These are phyloP conservation scores for Mesorhabditis sp. DNA, from an alignment of 2,888 invertebrate genomes.

Conservation along the genomic window DNA sequence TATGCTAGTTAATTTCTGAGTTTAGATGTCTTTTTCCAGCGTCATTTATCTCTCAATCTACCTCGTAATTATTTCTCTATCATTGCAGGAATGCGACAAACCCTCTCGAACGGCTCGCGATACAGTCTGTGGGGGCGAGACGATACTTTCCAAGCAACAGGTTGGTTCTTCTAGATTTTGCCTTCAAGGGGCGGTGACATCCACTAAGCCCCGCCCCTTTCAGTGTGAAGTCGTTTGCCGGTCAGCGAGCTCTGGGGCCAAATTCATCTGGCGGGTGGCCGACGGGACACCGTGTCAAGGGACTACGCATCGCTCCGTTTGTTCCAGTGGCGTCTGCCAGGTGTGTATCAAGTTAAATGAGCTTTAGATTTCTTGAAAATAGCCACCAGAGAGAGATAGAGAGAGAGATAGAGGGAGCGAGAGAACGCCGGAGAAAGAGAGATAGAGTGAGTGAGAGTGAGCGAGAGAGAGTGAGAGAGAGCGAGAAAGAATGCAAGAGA, in stretches of 20 bases:
- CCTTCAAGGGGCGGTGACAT: neutral
- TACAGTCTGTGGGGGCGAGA: conserved; percentile 34
- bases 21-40: too few species aligned
- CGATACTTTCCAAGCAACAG: conserved; percentile 32
- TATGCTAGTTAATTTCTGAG: neutral
- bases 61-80: neutral
- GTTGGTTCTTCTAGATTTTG: conserved; percentile 15
- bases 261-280: conserved; percentile 36
- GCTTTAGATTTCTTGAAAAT: conserved; percentile 9
- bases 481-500: too few species aligned
- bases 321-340: conserved; percentile 32
- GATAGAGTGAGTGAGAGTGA: too few species aligned
- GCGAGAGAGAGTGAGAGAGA: too few species aligned
- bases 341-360: conserved; percentile 15
- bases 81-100: conserved; percentile 28
- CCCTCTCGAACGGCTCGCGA: conserved; percentile 26
- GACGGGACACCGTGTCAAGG: conserved; percentile 36
- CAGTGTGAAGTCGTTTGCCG: conserved; percentile 43
- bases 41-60: too few species aligned
- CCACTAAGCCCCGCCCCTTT: conserved; percentile 7
- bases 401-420: neutral
- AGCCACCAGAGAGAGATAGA: neutral
- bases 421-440: too few species aligned
- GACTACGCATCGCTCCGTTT: conserved; percentile 37
- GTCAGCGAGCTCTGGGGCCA: conserved; percentile 23